These are phyloP conservation scores for Tyria jacobaeae DNA, from an alignment of 2,888 invertebrate genomes.

Conservation along the genomic window DNA sequence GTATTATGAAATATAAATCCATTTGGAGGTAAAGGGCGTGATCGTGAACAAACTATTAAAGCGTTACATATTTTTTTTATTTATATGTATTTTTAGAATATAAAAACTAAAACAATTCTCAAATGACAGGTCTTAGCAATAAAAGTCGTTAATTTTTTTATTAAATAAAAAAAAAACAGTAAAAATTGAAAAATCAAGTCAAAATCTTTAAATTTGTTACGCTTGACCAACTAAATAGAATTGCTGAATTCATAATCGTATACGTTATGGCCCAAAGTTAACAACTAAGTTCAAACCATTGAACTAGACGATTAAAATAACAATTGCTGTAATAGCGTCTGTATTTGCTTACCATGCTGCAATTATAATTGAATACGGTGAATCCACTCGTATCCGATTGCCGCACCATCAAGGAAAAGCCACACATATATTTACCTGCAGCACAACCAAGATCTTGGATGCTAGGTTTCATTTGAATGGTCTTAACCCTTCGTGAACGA, in stretches of 20 bases:
- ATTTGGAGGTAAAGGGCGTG: no score
- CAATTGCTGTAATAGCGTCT: constrained; percentile 67
- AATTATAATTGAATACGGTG: constrained; percentile 46
- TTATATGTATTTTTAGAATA: no score
- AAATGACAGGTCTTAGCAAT: no score
- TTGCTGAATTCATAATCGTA: constrained; percentile 12
- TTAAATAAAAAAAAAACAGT: no score
- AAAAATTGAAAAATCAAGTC: no score
- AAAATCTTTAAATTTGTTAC: no score
- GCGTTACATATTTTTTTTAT: no score
- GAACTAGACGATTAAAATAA: constrained; percentile 68
- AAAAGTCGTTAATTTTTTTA: no score
- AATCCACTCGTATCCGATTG: constrained; percentile 9
- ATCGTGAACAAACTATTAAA: background rate
- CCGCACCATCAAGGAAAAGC: constrained; percentile 5
- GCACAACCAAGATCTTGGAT: background rate
- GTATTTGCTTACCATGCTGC: constrained; percentile 52
- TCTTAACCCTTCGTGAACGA: no score
- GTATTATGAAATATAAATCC: no score
- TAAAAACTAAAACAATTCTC: no score
- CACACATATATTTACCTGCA: background rate
- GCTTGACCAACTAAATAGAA: background rate
- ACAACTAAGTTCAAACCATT: constrained; percentile 60
- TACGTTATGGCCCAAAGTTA: constrained; percentile 42
- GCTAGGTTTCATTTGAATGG: background rate